Conservation (phyloP, 2,888 invertebrate genomes). For the Zootermopsis nevadensis region DNA sequence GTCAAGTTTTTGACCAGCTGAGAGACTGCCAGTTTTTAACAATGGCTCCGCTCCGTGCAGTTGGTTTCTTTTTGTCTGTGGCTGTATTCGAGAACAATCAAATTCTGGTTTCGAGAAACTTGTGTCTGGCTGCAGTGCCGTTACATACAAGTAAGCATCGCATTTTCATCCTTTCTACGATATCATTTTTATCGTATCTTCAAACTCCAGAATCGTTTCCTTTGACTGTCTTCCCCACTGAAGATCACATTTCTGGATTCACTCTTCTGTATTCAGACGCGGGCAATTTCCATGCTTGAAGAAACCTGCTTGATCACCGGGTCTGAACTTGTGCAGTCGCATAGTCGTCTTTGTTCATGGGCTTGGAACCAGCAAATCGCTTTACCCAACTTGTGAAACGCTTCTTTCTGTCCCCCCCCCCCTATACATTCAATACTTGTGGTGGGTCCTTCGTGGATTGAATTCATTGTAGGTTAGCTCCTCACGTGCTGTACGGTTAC, state of each 20-base stretch:
- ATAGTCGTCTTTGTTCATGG: constrained; percentile 24
- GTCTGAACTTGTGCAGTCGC: neutral
- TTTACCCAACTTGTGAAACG: constrained; percentile 24
- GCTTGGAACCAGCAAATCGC: constrained; percentile 35
- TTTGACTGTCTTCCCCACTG: neutral
- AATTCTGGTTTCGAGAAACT: too few relatives aligned
- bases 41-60: too few relatives aligned
- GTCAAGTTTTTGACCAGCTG: too few relatives aligned
- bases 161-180: too few relatives aligned
- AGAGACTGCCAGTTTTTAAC: too few relatives aligned
- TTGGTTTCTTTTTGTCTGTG: too few relatives aligned
- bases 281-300: constrained; percentile 31
- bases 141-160: too few relatives aligned
- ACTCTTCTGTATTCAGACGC: neutral
- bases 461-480: neutral
- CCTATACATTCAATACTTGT: constrained; percentile 7
- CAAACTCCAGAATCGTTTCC: neutral
- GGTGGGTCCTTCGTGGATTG: constrained; percentile 14
- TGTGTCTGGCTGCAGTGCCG: too few relatives aligned
- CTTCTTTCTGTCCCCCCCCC: neutral
- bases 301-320: constrained; percentile 10
- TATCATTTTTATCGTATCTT: too few relatives aligned
- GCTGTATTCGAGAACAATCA: too few relatives aligned
- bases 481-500: neutral
- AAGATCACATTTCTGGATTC: neutral